Conservation (phyloP, 2,888 invertebrate species). For the Drosophila neonasuta region DNA sequence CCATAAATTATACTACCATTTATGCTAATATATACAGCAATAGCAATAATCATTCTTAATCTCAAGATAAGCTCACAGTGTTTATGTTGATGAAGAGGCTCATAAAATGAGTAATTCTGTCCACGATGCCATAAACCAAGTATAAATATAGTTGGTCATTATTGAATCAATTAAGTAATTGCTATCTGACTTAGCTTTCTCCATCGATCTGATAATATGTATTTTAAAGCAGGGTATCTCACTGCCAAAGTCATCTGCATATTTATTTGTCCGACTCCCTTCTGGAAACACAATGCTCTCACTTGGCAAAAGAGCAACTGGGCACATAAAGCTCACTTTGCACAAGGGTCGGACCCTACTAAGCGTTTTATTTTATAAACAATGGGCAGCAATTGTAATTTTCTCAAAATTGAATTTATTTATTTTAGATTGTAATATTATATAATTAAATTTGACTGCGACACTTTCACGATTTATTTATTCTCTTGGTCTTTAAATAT, state of each 20-base stretch:
- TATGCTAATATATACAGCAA: not conserved
- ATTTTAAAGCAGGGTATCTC: slow-evolving; percentile 8
- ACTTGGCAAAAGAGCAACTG: slow-evolving; percentile 13
- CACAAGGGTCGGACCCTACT: slow-evolving; percentile 3
- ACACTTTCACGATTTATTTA: not conserved
- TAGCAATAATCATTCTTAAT: not conserved
- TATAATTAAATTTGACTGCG: not conserved
- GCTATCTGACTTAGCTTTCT: not conserved
- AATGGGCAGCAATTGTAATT: slow-evolving; percentile 5
- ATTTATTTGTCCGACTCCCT: slow-evolving; percentile 3
- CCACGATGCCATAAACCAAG: not conserved
- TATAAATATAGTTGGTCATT: not conserved
- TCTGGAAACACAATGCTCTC: slow-evolving; percentile 3
- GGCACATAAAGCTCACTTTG: slow-evolving; percentile 17
- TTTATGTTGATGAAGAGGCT: not conserved
- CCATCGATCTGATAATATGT: not conserved
- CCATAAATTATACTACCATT: not conserved
- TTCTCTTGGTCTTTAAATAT: not conserved
- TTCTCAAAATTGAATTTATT: not conserved
- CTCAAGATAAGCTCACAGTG: not conserved
- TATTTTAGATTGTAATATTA: not conserved
- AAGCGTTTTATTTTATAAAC: slow-evolving; percentile 4
- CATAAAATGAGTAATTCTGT: not conserved
- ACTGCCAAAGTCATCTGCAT: not conserved
- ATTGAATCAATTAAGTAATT: not conserved